Conservation (phyloP, 2,888 invertebrate genomes). For the Gnatocerus cornutus region DNA sequence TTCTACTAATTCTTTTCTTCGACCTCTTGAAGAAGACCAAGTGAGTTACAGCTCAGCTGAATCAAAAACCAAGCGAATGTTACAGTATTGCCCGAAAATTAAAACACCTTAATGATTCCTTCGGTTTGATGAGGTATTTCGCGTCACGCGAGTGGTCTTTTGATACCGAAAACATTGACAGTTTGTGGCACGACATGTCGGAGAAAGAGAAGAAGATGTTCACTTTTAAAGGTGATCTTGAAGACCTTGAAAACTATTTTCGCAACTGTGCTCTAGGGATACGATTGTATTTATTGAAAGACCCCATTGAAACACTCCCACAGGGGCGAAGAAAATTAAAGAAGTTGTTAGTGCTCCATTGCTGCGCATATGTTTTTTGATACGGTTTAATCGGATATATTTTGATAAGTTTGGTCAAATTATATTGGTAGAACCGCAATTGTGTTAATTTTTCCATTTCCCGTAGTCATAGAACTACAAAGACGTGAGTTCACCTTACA, state of each 20-base stretch:
- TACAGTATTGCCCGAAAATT: not conserved
- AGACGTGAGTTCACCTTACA: too few relatives aligned
- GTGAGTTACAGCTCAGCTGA: not conserved
- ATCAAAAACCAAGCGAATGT: too few relatives aligned
- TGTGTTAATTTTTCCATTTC: too few relatives aligned
- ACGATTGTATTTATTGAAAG: not conserved
- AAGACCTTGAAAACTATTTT: not conserved
- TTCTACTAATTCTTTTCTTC: not conserved
- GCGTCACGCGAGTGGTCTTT: not conserved
- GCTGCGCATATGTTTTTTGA: too few relatives aligned
- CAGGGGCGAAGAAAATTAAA: not conserved
- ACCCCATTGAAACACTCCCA: not conserved
- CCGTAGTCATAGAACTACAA: too few relatives aligned
- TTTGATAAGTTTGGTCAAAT: too few relatives aligned
- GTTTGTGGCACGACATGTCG: not conserved
- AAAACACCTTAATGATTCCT: not conserved
- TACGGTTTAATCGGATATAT: too few relatives aligned
- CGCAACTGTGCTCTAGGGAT: not conserved
- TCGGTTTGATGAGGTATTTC: not conserved
- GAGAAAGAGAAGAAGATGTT: not conserved
- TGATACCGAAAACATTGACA: not conserved
- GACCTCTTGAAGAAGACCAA: not conserved
- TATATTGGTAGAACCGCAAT: too few relatives aligned
- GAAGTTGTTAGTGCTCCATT: not conserved
- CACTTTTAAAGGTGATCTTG: not conserved